Base-by-base conservation (phyloP, 2,797 vertebrate species). In the Sebastes wilsoni region DNA sequence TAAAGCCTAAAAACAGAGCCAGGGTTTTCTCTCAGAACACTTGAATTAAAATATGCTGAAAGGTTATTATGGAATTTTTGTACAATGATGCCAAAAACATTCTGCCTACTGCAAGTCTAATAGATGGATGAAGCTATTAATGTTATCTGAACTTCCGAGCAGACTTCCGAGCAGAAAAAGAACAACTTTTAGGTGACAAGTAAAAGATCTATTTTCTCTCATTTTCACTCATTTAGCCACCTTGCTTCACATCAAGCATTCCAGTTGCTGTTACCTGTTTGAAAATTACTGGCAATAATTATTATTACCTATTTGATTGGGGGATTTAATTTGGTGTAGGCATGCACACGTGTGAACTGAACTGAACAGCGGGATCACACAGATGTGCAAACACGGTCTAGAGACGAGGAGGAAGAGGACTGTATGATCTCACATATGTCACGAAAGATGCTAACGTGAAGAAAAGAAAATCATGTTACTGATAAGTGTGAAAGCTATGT, bases 401-500 rank as follows among this genome's bases (percentile, higher is more conserved):
- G 49, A 75, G 65, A 80, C 36, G 49, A 66, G 4, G 38, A 66
- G 75, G 61, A 79, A 38, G 66, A 69, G 4, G 36, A 65, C 27
- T 75, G 67, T 58, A 77, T 78, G 81, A 89, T 91, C 75, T 84
- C 86, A 89, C 86, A 79, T 89, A 90, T 90, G 88, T 83, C 90
- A 93, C 85, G 77, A 81, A 92, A 91, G 72, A 92, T 77, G 80
- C 80, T 64, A 87, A 82, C 74, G 87, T 5, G 18, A 75, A 32
- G 5, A 34, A 25, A 34, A 25, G 77, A 84, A 89, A 70, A 70
- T 67, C 54, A 16, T 84, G 85, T 86, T 84, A 77, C 84, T 78
- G 83, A 89, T 87, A 77, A 84, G 91, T 92, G 92, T 88, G 89
- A 93, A 93, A 88, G 70, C 79, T 75, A 92, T 85, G 87, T 90